Evolutionary conservation across 2,888 invertebrate species (phyloP), one percentile per base, ranked within the genome.

Genomic region (Oscheius myriophilus): DNA sequence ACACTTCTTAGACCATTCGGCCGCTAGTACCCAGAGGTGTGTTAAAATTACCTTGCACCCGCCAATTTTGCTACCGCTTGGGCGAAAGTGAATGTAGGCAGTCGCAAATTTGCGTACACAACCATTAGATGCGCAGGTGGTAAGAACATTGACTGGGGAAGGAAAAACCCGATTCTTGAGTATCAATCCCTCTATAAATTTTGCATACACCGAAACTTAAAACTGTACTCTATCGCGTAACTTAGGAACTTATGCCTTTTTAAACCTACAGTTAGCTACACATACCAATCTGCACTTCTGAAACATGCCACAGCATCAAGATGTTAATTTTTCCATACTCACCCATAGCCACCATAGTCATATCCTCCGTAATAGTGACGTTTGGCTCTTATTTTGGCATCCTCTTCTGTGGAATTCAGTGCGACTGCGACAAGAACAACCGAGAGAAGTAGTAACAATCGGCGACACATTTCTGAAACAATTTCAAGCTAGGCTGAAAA

Each of bases 331-430:
- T 51, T 62, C 41, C 16, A 21, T 18, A 57, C 66, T 41, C 21
- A 55, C 55, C 65, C 65, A 23, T 68, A 78, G 70, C 78, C 78
- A n/a, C n/a, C n/a, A 49, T 78, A 78, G 70, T 78, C 78, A 61
- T 73, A 78, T 2, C 78, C 78, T n/a, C 75, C 78, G 51, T 78
- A 78, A 42, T 75, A 78, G 46, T 61, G 69, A 63, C 78, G 55
- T 54, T 78, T 78, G n/a, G 59, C 52, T 55, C 77, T 66, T 6
- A 26, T 26, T 46, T 61, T 61, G 12, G 25, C 18, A 25, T 61
- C 61, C 3, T 43, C 23, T 21, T 41, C 57, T 1, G 43, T 45
- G 1, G 3, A 2, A 58, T 58, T 45, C 58, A 58, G 16, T 11
- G 23, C 21, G 45, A 42, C n/a, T 21, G 58, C 25, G 25, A 58